These are phyloP conservation scores for Unio delphinus DNA, from an alignment of 2,888 invertebrate genomes.

Conservation along the genomic window DNA sequence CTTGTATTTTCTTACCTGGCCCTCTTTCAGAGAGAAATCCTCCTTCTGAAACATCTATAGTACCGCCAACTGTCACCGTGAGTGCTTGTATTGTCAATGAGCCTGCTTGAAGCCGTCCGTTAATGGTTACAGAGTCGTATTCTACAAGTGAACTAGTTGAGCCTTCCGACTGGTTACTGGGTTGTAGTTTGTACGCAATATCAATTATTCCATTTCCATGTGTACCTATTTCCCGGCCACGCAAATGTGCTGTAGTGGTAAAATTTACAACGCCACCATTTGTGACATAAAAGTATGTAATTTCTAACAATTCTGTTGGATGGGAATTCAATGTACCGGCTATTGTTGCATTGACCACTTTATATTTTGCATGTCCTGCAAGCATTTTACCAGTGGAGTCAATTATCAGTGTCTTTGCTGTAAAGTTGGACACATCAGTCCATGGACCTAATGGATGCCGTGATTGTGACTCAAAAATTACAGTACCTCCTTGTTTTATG, in stretches of 20 bases:
- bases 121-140: slow-evolving; percentile 23
- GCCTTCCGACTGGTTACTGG: slow-evolving; percentile 20
- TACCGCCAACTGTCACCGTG: slow-evolving; percentile 24
- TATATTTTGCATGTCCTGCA: slow-evolving; percentile 31
- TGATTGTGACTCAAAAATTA: slow-evolving; percentile 28
- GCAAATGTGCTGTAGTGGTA: neutral
- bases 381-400: slow-evolving; percentile 23
- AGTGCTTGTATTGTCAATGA: slow-evolving; percentile 24
- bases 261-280: slow-evolving; percentile 26
- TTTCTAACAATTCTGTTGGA: slow-evolving; percentile 18
- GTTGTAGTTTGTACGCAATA: slow-evolving; percentile 30
- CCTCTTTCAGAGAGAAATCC: slow-evolving; percentile 42
- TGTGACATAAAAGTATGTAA: slow-evolving; percentile 18
- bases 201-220: slow-evolving; percentile 15
- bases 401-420: slow-evolving; percentile 20
- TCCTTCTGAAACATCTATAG: slow-evolving; percentile 39
- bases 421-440: slow-evolving; percentile 20
- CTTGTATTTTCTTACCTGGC: slow-evolving; percentile 34
- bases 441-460: slow-evolving; percentile 7
- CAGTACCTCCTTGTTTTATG: slow-evolving; percentile 17
- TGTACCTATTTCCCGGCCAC: too few relatives aligned
- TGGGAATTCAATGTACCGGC: slow-evolving; percentile 24
- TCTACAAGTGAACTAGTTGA: slow-evolving; percentile 22
- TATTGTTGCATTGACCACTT: slow-evolving; percentile 14
- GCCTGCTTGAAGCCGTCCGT: slow-evolving; percentile 44